Percentiles rank a stretch among this genome's conserved stretches.
phyloP scores from a whole-genome alignment of 2,113 vertebrate species.

The Tor tambroides region DNA sequence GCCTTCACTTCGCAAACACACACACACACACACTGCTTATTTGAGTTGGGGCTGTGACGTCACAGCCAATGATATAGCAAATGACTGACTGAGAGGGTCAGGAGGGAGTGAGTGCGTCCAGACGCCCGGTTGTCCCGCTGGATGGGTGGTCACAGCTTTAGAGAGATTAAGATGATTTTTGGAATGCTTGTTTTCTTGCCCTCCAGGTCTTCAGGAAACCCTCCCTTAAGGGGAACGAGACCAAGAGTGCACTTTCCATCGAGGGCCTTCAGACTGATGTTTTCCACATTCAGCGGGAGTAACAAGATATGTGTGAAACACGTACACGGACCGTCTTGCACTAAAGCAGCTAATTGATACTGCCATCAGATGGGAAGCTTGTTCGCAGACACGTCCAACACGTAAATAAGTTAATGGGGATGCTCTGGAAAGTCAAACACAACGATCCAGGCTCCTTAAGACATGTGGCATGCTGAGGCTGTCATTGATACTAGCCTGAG shows the following conservation, averaged over 20 bases:
- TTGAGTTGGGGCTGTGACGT: slow-evolving; percentile 41
- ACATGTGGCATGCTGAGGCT: slow-evolving; percentile 68
- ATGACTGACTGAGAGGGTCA: background rate
- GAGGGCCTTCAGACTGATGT: slow-evolving; percentile 22
- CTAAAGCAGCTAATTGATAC: slow-evolving; percentile 48
- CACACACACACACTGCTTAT: slow-evolving; percentile 31
- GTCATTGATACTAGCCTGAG: slow-evolving; percentile 46
- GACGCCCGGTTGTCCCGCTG: slow-evolving; percentile 31
- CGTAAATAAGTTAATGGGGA: slow-evolving; percentile 37
- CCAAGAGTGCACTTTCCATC: slow-evolving; percentile 12
- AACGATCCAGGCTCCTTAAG: slow-evolving; percentile 48
- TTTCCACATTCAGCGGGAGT: slow-evolving; percentile 47
- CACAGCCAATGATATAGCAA: slow-evolving; percentile 28
- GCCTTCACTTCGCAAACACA: slow-evolving; percentile 46
- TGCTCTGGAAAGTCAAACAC: slow-evolving; percentile 38
- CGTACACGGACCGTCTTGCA: background rate
- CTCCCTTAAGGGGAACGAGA: slow-evolving; percentile 9
- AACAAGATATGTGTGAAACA: slow-evolving; percentile 1
- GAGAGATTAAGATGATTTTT: slow-evolving; percentile 59
- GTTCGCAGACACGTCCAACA: slow-evolving; percentile 41
- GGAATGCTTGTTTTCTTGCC: slow-evolving; percentile 51
- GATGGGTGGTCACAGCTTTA: slow-evolving; percentile 58
- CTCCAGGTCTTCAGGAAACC: slow-evolving; percentile 37
- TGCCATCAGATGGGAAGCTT: slow-evolving; percentile 17
- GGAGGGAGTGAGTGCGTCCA: background rate